phyloP scores from a whole-genome alignment of 2,888 invertebrate species.

The Philhelius pedissequus region DNA sequence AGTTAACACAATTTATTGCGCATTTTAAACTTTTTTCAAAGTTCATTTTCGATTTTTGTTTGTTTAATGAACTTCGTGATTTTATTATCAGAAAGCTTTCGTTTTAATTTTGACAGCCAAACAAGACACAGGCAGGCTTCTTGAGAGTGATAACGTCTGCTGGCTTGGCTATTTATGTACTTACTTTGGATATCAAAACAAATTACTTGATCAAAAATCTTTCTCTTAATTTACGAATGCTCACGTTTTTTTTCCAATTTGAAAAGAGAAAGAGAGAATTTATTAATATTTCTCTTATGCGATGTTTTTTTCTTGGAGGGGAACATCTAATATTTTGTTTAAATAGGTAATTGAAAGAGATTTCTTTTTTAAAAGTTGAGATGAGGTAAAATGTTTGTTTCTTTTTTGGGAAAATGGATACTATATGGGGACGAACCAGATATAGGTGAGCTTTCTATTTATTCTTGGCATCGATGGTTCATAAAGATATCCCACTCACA shows the following conservation, averaged over 20 bases:
- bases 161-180: too few relatives aligned
- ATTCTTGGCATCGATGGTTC: too few relatives aligned
- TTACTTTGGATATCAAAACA: neutral
- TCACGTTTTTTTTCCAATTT: too few relatives aligned
- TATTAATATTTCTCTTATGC: neutral
- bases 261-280: neutral
- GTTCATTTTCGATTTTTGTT: neutral
- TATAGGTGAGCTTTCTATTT: too few relatives aligned
- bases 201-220: neutral
- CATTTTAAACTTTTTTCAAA: neutral
- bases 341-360: neutral
- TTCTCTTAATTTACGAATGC: neutral
- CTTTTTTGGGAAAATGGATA: too few relatives aligned
- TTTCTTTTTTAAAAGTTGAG: neutral
- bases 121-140: too few relatives aligned
- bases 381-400: too few relatives aligned
- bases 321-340: neutral
- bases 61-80: neutral
- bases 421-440: too few relatives aligned
- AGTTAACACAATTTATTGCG: neutral
- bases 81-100: conserved; percentile 12
- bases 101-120: neutral
- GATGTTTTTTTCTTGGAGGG: neutral
- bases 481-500: too few relatives aligned
- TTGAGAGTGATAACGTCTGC: neutral